Conservation (phyloP, 1,140 invertebrate genomes). For the Sarcophaga bullata region DNA sequence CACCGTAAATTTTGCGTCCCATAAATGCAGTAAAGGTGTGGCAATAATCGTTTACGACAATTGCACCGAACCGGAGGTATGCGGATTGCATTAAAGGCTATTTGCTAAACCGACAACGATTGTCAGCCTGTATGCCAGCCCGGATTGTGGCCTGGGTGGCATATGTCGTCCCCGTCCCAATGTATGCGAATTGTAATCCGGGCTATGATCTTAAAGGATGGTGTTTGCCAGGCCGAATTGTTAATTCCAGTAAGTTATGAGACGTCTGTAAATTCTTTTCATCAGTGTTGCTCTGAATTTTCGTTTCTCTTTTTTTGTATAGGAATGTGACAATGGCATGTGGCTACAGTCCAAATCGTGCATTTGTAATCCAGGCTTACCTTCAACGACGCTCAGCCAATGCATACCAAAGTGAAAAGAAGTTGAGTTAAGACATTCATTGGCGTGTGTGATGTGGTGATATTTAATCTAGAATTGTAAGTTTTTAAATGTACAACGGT, state of each 20-base stretch:
- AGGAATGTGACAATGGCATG: conserved; percentile 60
- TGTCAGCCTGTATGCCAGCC: conserved; percentile 60
- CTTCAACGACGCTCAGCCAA: conserved; percentile 59
- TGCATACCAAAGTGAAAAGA: conserved; percentile 57
- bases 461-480: too few species aligned
- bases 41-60: conserved; percentile 53
- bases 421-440: too few species aligned
- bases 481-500: too few species aligned
- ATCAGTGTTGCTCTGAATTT: too few species aligned
- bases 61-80: conserved; percentile 61
- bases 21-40: conserved; percentile 66
- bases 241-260: conserved; percentile 58
- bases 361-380: conserved; percentile 59
- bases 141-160: conserved; percentile 60
- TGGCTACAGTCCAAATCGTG: conserved; percentile 61
- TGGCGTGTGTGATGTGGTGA: too few species aligned
- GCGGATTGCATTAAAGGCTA: conserved; percentile 57
- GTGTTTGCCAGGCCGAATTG: conserved; percentile 59
- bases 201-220: conserved; percentile 55
- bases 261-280: not conserved
- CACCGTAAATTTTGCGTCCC: conserved; percentile 66
- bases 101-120: conserved; percentile 48
- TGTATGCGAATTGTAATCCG: conserved; percentile 53
- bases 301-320: not conserved
- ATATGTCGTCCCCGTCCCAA: conserved; percentile 55